Base-by-base conservation (phyloP, 2,888 invertebrate species). In the Papilio gigon region DNA sequence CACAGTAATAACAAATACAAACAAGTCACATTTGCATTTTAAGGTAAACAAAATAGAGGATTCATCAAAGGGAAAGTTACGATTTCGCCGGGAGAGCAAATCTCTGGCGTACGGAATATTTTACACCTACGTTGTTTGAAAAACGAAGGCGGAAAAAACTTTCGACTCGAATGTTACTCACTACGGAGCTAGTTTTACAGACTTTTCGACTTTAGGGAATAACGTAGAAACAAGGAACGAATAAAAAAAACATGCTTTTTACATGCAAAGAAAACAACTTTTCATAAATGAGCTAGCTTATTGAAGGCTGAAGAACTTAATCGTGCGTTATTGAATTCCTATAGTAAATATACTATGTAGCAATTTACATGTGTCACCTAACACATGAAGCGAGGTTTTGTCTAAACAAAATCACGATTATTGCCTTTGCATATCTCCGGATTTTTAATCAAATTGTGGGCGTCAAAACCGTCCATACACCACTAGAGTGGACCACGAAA, bases 121-220 rank as follows among this genome's bases (percentile, higher is more conserved):
- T 68, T 68, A 58, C 67, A 63, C 63, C 62, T 64, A 59, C 30
- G 20, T 68, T 68, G 59, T 68, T 59, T 58, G 47, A 63, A 68
- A 67, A 62, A 58, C 40, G 63, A 27, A 59, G 27, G 37, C 27
- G 35, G 63, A 30, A 63, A 60, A 68, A 64, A 37, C 58, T 59
- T 59, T 47, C 27, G 42, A 35, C 14, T 42, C 35, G 68, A 20
- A 64, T 63, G 35, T 25, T 59, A 63, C 47, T 47, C 25, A 27
- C 37, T 60, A 47, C 42, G 47, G 27, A 59, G 58, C 68, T 47
- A 64, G 68, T 42, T 67, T 61, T 62, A 30, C 35, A 37, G 25
- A 53, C 42, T 30, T 58, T 59, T 37, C 35, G 50, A 44, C 53
- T 67, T 61, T 20, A n/a, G 59, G 59, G 68, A 68, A 68, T 68